Percentiles rank a stretch among this genome's conserved stretches.
These are phyloP conservation scores for Leucopsar rothschildi DNA, from an alignment of 2,113 vertebrate genomes.

Conservation along the genomic window DNA sequence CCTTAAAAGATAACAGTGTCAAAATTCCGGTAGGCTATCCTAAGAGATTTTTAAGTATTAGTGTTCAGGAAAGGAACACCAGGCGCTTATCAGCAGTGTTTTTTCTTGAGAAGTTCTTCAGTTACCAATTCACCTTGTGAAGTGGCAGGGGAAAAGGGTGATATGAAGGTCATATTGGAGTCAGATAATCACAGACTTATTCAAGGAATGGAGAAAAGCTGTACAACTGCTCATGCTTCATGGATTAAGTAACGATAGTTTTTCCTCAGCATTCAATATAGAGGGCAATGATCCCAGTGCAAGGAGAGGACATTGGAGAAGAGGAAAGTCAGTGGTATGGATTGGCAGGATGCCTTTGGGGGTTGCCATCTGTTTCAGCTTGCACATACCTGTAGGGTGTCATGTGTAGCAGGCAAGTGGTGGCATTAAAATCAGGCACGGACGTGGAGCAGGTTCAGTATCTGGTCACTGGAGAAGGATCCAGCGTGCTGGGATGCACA, in stretches of 20 bases:
- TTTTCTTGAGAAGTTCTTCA: neutral
- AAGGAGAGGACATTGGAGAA: neutral
- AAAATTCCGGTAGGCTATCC: neutral
- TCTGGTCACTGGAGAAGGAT: neutral
- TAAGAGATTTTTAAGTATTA: neutral
- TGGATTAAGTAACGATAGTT: neutral
- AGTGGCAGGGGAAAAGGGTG: neutral
- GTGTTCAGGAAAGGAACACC: neutral
- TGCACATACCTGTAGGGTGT: neutral
- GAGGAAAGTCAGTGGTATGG: neutral
- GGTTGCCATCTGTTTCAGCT: neutral
- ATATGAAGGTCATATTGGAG: neutral
- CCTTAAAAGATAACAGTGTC: neutral
- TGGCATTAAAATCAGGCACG: neutral
- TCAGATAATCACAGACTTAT: neutral
- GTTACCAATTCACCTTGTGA: conserved; percentile 3
- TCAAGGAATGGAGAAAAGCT: neutral
- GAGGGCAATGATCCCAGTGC: neutral
- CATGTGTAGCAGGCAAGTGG: neutral
- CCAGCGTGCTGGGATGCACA: neutral
- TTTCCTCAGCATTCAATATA: neutral
- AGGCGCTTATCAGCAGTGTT: neutral
- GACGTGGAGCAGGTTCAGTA: neutral
- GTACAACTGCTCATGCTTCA: conserved; percentile 6
- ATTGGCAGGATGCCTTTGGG: conserved; percentile 9